Evolutionary conservation across 2,797 vertebrate species (phyloP).

Genomic region (Phalanger gymnotis): DNA sequence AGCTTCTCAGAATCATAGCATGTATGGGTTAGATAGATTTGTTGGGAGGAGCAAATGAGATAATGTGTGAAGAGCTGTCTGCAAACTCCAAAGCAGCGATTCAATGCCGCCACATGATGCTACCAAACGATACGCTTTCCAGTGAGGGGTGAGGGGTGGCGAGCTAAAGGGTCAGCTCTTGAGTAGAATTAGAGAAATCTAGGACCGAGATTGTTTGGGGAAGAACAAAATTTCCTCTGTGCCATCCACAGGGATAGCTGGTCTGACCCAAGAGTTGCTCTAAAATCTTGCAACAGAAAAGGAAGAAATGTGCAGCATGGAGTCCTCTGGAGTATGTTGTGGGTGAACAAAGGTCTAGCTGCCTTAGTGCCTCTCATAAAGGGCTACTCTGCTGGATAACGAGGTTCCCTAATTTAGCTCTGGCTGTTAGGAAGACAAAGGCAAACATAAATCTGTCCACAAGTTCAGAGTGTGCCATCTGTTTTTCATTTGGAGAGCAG

Average conservation of each 20-base stretch:
- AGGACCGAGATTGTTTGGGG: not conserved
- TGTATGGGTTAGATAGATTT: not conserved
- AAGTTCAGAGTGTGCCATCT: constrained; percentile 76
- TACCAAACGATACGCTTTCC: rapidly evolving
- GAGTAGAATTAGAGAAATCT: not conserved
- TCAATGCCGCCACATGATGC: not conserved
- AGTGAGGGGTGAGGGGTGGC: rapidly evolving
- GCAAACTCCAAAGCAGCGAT: not conserved
- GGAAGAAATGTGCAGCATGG: not conserved
- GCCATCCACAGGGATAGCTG: not conserved
- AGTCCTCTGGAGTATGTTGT: not conserved
- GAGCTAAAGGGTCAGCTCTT: not conserved
- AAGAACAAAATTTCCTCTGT: not conserved
- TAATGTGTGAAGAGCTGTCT: not conserved
- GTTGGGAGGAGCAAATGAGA: not conserved
- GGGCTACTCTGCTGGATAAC: constrained; percentile 67
- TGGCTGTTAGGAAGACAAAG: constrained; percentile 71
- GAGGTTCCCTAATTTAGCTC: constrained; percentile 68
- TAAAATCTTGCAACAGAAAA: not conserved
- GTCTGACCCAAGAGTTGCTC: not conserved
- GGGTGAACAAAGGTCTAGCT: constrained; percentile 43
- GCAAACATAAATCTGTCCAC: constrained; percentile 68
- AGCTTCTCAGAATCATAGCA: not conserved
- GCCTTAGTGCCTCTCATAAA: constrained; percentile 49
- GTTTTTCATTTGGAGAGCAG: constrained; percentile 71